Conservation (phyloP, 1,140 invertebrate species). For the Homalodisca vitripennis region DNA sequence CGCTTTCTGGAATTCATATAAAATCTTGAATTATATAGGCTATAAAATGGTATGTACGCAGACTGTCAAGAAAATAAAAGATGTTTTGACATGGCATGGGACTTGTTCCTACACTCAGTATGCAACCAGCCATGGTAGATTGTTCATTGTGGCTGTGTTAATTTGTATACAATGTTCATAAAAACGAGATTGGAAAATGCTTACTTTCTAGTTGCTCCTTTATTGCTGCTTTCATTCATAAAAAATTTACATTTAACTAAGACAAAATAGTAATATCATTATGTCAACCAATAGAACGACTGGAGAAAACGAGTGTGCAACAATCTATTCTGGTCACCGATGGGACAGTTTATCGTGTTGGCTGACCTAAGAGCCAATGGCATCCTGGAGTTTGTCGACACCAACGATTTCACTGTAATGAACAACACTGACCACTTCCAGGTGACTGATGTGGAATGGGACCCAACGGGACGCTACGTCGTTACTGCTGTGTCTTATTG, state of each 20-base stretch:
- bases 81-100: too few relatives aligned
- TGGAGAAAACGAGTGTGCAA: constrained; percentile 92
- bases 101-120: too few relatives aligned
- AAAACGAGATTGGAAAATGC: too few relatives aligned
- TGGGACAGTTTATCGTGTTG: constrained; percentile 92
- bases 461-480: constrained; percentile 97
- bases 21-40: too few relatives aligned
- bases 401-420: constrained; percentile 93
- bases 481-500: constrained; percentile 93
- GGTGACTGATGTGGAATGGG: constrained; percentile 97
- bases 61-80: too few relatives aligned
- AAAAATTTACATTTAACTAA: constrained; percentile 7
- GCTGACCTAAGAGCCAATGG: constrained; percentile 86
- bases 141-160: too few relatives aligned
- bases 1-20: too few relatives aligned
- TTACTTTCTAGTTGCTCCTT: too few relatives aligned
- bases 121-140: too few relatives aligned
- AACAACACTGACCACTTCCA: constrained; percentile 91
- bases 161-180: too few relatives aligned
- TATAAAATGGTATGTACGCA: too few relatives aligned
- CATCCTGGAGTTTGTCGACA: constrained; percentile 93
- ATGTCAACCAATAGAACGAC: constrained; percentile 74
- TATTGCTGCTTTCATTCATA: too few relatives aligned
- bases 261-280: constrained; percentile 31
- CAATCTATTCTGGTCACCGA: constrained; percentile 95